A percentile compares a stretch with the other conserved stretches of the same genome.
Evolutionary conservation across 1,140 invertebrate species (phyloP).

Genomic region (Drosophila orosa): DNA sequence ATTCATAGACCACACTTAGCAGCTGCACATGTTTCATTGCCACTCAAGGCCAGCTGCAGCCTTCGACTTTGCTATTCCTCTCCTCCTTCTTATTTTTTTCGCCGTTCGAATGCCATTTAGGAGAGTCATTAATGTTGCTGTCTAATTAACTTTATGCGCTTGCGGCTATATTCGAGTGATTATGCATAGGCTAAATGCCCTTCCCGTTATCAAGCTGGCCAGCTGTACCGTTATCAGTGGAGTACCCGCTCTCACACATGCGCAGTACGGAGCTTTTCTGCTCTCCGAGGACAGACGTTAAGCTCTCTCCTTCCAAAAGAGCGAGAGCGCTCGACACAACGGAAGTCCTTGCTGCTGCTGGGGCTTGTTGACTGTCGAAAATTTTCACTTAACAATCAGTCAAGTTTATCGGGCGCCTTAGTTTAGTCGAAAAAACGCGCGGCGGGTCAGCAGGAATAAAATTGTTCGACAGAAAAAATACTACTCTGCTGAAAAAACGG

Average conservation of each 20-base stretch:
- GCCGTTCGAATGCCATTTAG: conserved; percentile 55
- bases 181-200: conserved; percentile 49
- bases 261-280: conserved; percentile 41
- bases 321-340: conserved; percentile 8
- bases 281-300: conserved; percentile 10
- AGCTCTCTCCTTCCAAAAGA: conserved; percentile 41
- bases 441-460: conserved; percentile 18
- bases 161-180: conserved; percentile 60
- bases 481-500: conserved; percentile 25
- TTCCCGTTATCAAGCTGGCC: conserved; percentile 65
- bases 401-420: conserved; percentile 80
- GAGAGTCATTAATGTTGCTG: conserved; percentile 47
- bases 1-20: conserved; percentile 9
- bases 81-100: not conserved
- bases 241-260: conserved; percentile 48
- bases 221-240: conserved; percentile 76
- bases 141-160: conserved; percentile 76
- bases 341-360: conserved; percentile 65
- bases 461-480: conserved; percentile 29
- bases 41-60: conserved; percentile 55
- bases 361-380: conserved; percentile 76
- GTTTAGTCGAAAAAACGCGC: conserved; percentile 61
- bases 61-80: conserved; percentile 2
- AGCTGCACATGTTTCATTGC: conserved; percentile 55
- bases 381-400: conserved; percentile 77